Evolutionary conservation across 1,140 invertebrate genomes (phyloP).

Genomic region (Ptiloglossa arizonensis): DNA sequence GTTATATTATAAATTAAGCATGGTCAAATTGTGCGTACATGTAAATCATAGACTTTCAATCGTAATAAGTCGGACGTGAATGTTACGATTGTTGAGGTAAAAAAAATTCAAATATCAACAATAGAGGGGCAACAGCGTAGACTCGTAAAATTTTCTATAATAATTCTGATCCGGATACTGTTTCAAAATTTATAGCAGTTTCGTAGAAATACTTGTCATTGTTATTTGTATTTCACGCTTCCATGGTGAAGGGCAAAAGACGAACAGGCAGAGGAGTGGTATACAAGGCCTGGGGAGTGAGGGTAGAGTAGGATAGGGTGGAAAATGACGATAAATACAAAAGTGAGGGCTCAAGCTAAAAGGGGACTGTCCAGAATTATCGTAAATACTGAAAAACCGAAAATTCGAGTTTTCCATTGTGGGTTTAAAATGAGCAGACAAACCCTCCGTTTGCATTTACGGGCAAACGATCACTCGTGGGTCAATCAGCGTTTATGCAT

Average conservation of each 20-base stretch:
- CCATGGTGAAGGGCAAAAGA: not conserved
- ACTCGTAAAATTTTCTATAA: no score
- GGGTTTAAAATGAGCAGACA: slow-evolving; percentile 57
- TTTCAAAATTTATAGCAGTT: no score
- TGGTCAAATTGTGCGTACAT: no score
- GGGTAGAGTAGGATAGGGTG: not conserved
- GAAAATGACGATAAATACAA: not conserved
- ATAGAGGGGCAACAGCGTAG: no score
- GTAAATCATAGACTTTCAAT: no score
- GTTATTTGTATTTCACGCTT: not conserved
- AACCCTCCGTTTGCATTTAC: slow-evolving; percentile 56
- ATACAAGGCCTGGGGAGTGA: not conserved
- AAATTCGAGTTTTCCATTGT: slow-evolving; percentile 61
- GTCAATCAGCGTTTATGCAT: slow-evolving; percentile 66
- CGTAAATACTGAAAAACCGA: slow-evolving; percentile 20
- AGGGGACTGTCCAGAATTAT: not conserved
- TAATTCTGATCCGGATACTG: no score
- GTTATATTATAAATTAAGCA: no score
- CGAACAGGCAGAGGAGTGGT: not conserved
- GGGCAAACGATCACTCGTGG: slow-evolving; percentile 61
- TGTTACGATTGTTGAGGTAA: no score
- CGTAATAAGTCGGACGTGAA: no score
- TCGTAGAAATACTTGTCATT: no score
- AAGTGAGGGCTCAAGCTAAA: not conserved
- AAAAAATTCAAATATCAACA: no score